phyloP scores from a whole-genome alignment of 2,797 vertebrate genomes.

The Sardinella longiceps region DNA sequence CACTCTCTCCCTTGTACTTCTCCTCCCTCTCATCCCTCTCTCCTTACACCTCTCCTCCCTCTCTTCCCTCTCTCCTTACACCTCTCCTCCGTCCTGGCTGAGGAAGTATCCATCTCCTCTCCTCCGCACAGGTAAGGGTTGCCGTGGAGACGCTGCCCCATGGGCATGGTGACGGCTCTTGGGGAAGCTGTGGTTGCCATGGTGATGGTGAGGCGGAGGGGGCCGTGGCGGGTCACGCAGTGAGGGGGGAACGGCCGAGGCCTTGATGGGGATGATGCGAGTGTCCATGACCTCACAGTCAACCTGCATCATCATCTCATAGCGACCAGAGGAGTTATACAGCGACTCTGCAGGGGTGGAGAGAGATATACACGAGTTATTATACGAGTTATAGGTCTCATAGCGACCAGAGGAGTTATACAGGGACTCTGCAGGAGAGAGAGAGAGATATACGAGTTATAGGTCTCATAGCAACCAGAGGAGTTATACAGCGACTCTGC shows the following conservation, averaged over 20 bases:
- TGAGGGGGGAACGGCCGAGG: slow-evolving; percentile 85
- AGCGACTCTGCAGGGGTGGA: slow-evolving; percentile 77
- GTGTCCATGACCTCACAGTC: slow-evolving; percentile 95
- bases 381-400: too few relatives aligned
- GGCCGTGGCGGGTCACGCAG: slow-evolving; percentile 71
- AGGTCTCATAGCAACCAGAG: too few relatives aligned
- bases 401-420: not conserved
- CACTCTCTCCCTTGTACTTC: not conserved
- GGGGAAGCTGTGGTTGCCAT: slow-evolving; percentile 71
- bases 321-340: slow-evolving; percentile 79
- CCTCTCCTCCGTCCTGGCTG: slow-evolving; percentile 69
- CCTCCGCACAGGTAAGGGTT: slow-evolving; percentile 56
- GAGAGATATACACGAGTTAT: too few relatives aligned
- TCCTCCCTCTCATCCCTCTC: slow-evolving; percentile 38
- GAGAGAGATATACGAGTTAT: too few relatives aligned
- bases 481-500: too few relatives aligned
- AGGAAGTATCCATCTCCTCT: slow-evolving; percentile 61
- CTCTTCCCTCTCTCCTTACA: slow-evolving; percentile 48
- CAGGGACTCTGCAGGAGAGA: not conserved
- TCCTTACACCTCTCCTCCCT: too few relatives aligned
- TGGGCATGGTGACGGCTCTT: slow-evolving; percentile 65
- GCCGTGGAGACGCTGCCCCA: slow-evolving; percentile 44
- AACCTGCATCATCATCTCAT: slow-evolving; percentile 96
- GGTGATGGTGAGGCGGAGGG: slow-evolving; percentile 65
- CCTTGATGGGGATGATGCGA: slow-evolving; percentile 88